Evolutionary conservation across 2,797 vertebrate species (phyloP).

Genomic region (Xiphorhynchus erythropygius): DNA sequence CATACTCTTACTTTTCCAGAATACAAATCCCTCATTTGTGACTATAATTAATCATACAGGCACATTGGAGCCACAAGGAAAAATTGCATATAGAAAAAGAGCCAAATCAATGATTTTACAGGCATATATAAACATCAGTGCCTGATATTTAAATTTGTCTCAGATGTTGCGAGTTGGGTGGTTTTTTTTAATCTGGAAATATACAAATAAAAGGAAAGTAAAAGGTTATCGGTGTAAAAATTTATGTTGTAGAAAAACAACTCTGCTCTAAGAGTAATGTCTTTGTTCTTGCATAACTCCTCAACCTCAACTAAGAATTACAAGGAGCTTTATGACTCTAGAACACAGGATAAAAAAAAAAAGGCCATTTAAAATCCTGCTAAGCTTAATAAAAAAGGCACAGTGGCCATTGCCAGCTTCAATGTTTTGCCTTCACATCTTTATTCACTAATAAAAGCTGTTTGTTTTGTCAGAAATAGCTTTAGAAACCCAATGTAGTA

Average conservation of each 20-base stretch:
- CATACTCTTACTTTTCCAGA: neutral
- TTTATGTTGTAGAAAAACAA: neutral
- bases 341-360: neutral
- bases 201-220: neutral
- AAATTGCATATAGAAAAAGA: neutral
- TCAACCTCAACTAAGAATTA: slow-evolving; percentile 28
- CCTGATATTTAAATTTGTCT: neutral
- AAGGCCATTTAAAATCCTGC: neutral
- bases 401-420: neutral
- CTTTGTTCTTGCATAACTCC: neutral
- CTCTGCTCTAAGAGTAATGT: neutral
- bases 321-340: slow-evolving; percentile 30
- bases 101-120: neutral
- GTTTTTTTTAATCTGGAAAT: neutral
- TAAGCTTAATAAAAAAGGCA: neutral
- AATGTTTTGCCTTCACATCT: neutral
- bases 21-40: neutral
- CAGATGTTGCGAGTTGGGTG: neutral
- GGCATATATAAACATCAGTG: neutral
- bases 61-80: neutral
- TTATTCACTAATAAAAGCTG: slow-evolving; percentile 18
- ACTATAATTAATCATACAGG: neutral
- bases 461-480: slow-evolving; percentile 38
- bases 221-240: neutral
- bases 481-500: slow-evolving; percentile 9